Conservation (phyloP, 2,113 vertebrate species). For the Vireo altiloquus region DNA sequence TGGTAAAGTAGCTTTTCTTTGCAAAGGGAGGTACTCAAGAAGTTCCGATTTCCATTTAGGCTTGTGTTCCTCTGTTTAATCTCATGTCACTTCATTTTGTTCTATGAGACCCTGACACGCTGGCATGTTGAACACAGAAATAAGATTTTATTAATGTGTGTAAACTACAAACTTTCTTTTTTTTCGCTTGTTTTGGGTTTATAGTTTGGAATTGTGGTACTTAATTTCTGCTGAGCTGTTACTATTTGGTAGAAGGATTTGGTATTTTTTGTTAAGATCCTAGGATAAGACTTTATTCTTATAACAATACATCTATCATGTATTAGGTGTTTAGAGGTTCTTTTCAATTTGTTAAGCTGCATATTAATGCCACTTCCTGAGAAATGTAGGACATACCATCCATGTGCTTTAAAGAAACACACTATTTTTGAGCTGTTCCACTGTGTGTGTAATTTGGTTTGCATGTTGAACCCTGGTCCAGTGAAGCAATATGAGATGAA, state of each 20-base stretch:
- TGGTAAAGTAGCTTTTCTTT: background rate
- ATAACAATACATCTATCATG: rapidly evolving
- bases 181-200: background rate
- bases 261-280: background rate
- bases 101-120: rapidly evolving
- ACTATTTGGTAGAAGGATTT: background rate
- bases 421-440: background rate
- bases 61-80: background rate
- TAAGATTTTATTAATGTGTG: rapidly evolving
- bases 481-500: background rate
- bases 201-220: background rate
- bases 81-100: background rate
- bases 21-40: background rate
- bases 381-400: background rate
- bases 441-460: background rate
- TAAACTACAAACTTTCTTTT: background rate
- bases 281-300: background rate
- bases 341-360: background rate
- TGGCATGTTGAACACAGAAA: background rate
- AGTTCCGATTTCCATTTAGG: background rate
- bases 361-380: background rate
- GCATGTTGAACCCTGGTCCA: background rate
- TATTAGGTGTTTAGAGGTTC: background rate
- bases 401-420: background rate
- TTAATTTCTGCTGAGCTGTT: background rate